These are phyloP conservation scores for Antheraea mylitta DNA, from an alignment of 1,140 invertebrate genomes.

Conservation along the genomic window DNA sequence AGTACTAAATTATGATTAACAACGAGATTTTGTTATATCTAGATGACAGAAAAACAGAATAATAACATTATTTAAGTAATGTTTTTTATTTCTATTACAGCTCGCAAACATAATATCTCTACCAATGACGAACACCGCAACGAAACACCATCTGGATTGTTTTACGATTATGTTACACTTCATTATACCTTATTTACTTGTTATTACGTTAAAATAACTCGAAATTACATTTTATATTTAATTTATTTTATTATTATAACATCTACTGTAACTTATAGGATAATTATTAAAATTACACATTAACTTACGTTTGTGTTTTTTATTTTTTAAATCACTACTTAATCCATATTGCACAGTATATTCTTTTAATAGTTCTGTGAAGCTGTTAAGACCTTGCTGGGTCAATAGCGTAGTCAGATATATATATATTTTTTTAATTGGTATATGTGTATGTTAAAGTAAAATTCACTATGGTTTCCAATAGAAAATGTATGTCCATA, in stretches of 20 bases:
- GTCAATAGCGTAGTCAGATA: too few relatives aligned
- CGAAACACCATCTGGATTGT: not conserved
- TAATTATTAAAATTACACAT: not conserved
- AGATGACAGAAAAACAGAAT: not conserved
- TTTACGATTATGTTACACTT: not conserved
- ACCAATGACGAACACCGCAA: conserved; percentile 32
- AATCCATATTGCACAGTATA: too few relatives aligned
- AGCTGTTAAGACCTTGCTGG: too few relatives aligned
- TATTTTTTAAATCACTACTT: not conserved
- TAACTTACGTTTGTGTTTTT: not conserved
- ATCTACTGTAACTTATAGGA: not conserved
- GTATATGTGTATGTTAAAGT: too few relatives aligned
- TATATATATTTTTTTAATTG: too few relatives aligned
- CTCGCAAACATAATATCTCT: conserved; percentile 48
- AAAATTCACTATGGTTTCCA: too few relatives aligned
- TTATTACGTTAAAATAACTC: conserved; percentile 10
- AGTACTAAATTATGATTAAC: not conserved
- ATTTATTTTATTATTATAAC: not conserved
- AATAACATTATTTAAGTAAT: conserved; percentile 1
- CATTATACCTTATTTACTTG: conserved; percentile 6
- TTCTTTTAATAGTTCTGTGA: too few relatives aligned
- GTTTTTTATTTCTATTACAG: conserved; percentile 41
- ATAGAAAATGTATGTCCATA: too few relatives aligned
- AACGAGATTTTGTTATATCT: not conserved
- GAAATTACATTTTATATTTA: conserved; percentile 4